Evolutionary conservation across 2,113 vertebrate species (phyloP).

Genomic region (Lepus europaeus): DNA sequence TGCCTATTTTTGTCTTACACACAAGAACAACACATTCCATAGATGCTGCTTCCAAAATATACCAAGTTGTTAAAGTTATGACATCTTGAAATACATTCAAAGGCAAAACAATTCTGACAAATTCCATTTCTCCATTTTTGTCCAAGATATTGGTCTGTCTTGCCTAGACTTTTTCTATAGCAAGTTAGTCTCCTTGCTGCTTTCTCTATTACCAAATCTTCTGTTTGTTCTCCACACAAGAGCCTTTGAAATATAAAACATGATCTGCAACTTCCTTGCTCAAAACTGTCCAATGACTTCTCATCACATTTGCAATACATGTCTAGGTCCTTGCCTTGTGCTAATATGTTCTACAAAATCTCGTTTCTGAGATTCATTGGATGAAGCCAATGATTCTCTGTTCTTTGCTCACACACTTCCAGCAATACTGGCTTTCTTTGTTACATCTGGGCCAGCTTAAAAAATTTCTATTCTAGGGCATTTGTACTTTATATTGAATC

Average conservation of each 20-base stretch:
- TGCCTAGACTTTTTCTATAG: background rate
- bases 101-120: background rate
- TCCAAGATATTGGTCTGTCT: background rate
- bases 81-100: too few relatives aligned
- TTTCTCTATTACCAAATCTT: background rate
- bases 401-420: background rate
- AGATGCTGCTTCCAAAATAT: background rate
- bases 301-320: background rate
- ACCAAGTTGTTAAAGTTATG: too few relatives aligned
- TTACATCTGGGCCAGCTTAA: background rate
- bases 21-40: background rate
- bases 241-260: background rate
- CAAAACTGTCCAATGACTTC: background rate
- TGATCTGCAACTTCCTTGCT: background rate
- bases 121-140: background rate
- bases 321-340: background rate
- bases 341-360: background rate
- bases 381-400: background rate
- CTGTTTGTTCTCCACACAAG: background rate
- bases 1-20: background rate
- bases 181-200: background rate
- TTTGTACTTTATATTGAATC: background rate
- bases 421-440: background rate
- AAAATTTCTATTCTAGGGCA: background rate
- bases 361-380: accelerated